Evolutionary conservation across 2,797 vertebrate species (phyloP), one percentile per base, ranked within the genome.

Genomic region (Coendou prehensilis): DNA sequence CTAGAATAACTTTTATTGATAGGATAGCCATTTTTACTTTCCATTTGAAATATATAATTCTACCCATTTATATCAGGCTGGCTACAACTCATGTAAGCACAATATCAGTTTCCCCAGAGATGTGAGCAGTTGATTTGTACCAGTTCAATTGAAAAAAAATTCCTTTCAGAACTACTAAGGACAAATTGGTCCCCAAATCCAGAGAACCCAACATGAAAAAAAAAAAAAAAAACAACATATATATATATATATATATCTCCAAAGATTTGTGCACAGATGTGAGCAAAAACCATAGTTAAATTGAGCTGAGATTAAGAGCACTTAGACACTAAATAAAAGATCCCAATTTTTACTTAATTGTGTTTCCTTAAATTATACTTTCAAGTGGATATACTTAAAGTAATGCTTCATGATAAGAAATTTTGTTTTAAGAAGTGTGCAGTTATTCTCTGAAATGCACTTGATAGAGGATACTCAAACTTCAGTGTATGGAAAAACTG

Each of bases 351-450:
- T 91, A 45, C 10, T 50, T 64, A 89, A 22, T 59, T 76, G 41
- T 96, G 67, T 92, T 89, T 90, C 45, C 47, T 94, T 94, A 89
- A 52, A 71, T 82, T 92, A 87, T 28, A 80, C 22, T 67, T 95
- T 89, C 33, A 88, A 61, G 56, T 75, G 22, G 52, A 5, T 41
- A n/a, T 80, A 20, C 23, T 85, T 63, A 37, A 76, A 94, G 41
- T 47, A 76, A 64, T 63, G 69, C 26, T 69, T 88, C n/a, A 76
- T 22, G n/a, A 37, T 9, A 84, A 85, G 80, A 33, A 79, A 15
- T 57, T 94, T 50, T 64, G 33, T 57, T 91, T 87, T 67, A 80
- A 85, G 52, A 94, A 88, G 15, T 69, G 61, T 56, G 1, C 5
- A 33, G 9, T n/a, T 94, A 9, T 89, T 94, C 20, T 82, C 47